Evolutionary conservation across 2,797 vertebrate species (phyloP), one percentile per base, ranked within the genome.

Genomic region (Trichosurus vulpecula): DNA sequence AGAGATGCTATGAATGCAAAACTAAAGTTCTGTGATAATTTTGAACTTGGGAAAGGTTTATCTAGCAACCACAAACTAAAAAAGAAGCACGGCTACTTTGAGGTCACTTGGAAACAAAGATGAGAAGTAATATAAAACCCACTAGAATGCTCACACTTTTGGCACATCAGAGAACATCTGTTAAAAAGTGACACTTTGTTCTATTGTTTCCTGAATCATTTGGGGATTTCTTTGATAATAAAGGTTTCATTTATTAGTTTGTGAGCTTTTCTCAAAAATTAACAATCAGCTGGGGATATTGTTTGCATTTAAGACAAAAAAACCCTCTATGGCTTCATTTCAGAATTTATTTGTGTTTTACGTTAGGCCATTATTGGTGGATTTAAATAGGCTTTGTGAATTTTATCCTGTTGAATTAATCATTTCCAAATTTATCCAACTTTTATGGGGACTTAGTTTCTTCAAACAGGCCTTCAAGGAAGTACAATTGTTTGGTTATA

Each of bases 1-100:
- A 91, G 91, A 97, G 94, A 96, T 81, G 41, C 95, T 97, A 95
- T 92, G 87, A 95, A 95, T 90, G 81, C 93, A 61, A 96, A 96
- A 30, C 81, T 93, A 58, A 95, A 95, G 13, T 94, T 51, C 30
- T 90, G 12, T 91, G 93, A 92, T 89, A 29, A 94, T 93, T 94
- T 96, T 90, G 30, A 96, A 95, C 95, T 92, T 93, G 29, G 30
- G 16, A 95, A 95, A 25, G 91, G 94, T 90, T 96, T 55, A 95
- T 52, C 27, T 89, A 51, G 74, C 19, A 96, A 54, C 14, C 19
- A 90, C 54, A 92, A 95, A 96, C 30, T 91, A 95, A 91, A 92
- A 94, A 81, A 41, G 3, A 61, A 81, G 0, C 19, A 91, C 90
- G 0, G 55, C 19, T 93, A 6, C 87, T 58, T 30, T 53, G 55